Base-by-base conservation (phyloP, 2,888 invertebrate species). In the Linnaemya tessellans region DNA sequence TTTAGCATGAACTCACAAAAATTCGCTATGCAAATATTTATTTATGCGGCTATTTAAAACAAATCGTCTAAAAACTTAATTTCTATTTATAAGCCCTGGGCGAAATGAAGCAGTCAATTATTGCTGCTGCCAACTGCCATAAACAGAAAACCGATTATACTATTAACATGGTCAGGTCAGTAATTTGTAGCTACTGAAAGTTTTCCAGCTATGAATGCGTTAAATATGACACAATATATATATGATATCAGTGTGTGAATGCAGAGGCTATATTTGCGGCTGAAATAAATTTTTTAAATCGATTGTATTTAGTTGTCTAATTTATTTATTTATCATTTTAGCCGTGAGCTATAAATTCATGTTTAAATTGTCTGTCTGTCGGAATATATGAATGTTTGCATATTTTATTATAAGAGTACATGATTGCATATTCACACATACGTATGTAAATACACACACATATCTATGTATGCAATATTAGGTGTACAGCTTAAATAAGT, bases 251-350 rank as follows among this genome's bases (percentile, higher is more conserved):
- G 11, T 51, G 0, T 20, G 15, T 11, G 38, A 62, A 11, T 18
- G 51, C 13, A 62, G 62, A 22, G 35, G 58, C 35, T 22, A 30
- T 56, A 46, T 46, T 80, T 71, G 65, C 46, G 71, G 35, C 56
- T 58, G 22, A 70, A 46, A 78, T 78, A 51, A 20, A 25, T 38
- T 49, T 65, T 65, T 80, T 73, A 65, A 74, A 73, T 58, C 58
- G 67, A 58, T 74, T 73, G 49, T 51, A 49, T 80, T 65, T 58
- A 65, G 38, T 60, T 60, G 60, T 60, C 49, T 68, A 78, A 78
- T 78, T 78, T 68, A 77, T 58, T 77, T 67, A 78, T 78, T 60
- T 68, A 60, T 38, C 20, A 56, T 58, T 58, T 46, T 38, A 43
- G 62, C 81, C 56, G n/a, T 18, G 35, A 56, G 81, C 54, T 30